Conservation (phyloP, 2,797 vertebrate genomes). For the Chrosomus eos region DNA sequence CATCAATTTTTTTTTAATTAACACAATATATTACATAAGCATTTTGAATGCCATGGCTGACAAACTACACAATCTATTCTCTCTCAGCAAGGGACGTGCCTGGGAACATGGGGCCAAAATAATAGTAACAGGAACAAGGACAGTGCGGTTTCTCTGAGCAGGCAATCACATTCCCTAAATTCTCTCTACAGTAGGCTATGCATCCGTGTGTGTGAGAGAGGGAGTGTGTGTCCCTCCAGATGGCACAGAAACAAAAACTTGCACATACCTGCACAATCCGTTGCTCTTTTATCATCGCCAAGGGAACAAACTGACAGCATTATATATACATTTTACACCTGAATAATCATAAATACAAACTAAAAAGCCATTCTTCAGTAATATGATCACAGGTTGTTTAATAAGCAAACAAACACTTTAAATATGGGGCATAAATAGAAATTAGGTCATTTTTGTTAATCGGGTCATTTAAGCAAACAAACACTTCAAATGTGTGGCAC, state of each 20-base stretch:
- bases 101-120: neutral
- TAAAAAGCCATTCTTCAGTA: neutral
- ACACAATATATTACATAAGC: neutral
- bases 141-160: conserved; percentile 23
- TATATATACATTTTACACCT: conserved; percentile 59
- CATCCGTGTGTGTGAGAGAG: conserved; percentile 20
- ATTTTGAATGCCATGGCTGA: neutral
- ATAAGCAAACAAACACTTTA: conserved; percentile 18
- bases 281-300: conserved; percentile 62
- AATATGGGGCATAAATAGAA: neutral
- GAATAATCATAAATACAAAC: conserved; percentile 65
- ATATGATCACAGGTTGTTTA: conserved; percentile 57
- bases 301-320: conserved; percentile 62
- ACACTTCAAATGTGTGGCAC: neutral
- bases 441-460: neutral
- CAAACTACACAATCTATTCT: neutral
- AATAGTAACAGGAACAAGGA: conserved; percentile 18
- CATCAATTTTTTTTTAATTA: neutral
- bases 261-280: conserved; percentile 68
- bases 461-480: neutral
- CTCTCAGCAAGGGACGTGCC: neutral
- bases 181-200: conserved; percentile 12
- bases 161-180: conserved; percentile 42
- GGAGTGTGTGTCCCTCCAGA: conserved; percentile 62
- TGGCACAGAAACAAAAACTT: conserved; percentile 66